These are phyloP conservation scores for Campoletis raptor DNA, from an alignment of 2,888 invertebrate genomes.

Conservation along the genomic window DNA sequence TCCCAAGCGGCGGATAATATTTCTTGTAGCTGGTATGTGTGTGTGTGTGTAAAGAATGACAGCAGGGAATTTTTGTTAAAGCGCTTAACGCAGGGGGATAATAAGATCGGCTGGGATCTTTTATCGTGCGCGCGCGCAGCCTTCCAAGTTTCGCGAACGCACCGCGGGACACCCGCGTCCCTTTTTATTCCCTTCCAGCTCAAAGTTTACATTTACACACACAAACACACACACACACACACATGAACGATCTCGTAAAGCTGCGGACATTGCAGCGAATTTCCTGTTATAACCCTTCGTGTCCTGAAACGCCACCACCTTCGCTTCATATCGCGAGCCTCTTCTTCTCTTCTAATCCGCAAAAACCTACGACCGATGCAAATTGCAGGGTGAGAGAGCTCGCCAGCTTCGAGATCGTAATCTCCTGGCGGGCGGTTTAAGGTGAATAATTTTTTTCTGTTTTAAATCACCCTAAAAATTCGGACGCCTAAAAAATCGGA, in stretches of 20 bases:
- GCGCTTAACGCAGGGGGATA: constrained; percentile 70
- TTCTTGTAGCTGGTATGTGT: constrained; percentile 41
- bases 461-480: background rate
- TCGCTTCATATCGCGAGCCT: constrained; percentile 36
- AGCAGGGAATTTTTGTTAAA: constrained; percentile 68
- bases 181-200: constrained; percentile 24
- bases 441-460: background rate
- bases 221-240: constrained; percentile 1
- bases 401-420: constrained; percentile 73
- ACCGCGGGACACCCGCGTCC: constrained; percentile 52
- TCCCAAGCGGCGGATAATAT: constrained; percentile 47
- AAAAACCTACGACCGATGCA: constrained; percentile 79
- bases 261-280: constrained; percentile 34
- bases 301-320: constrained; percentile 28
- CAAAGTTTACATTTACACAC: constrained; percentile 11
- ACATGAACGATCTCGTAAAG: constrained; percentile 26
- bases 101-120: constrained; percentile 68
- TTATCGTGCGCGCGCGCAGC: constrained; percentile 56
- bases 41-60: constrained; percentile 33
- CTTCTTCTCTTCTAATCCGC: constrained; percentile 76
- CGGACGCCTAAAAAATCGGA: background rate
- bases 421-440: constrained; percentile 68
- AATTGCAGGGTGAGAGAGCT: constrained; percentile 72
- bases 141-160: constrained; percentile 67
- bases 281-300: constrained; percentile 47